Evolutionary conservation across 2,888 invertebrate genomes (phyloP).

Genomic region (Microctonus aethiopoides): DNA sequence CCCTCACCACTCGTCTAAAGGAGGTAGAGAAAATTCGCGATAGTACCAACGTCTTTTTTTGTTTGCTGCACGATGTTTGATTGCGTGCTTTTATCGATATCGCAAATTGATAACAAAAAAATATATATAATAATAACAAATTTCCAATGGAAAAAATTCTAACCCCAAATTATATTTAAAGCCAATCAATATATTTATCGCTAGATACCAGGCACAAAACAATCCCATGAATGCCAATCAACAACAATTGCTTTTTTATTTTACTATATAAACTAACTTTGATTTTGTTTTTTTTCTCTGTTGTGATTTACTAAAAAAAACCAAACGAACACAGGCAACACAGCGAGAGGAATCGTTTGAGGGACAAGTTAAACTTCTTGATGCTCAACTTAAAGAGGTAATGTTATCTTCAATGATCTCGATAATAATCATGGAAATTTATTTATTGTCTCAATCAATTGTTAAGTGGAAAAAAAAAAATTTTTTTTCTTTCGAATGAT

Average conservation of each 20-base stretch:
- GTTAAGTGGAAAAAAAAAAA: background rate
- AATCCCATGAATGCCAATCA: slow-evolving; percentile 11
- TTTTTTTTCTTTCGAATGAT: background rate
- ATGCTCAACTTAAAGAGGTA: slow-evolving; percentile 95
- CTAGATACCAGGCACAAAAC: slow-evolving; percentile 38
- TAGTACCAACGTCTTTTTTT: slow-evolving; percentile 42
- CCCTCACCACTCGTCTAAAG: slow-evolving; percentile 98
- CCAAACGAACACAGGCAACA: slow-evolving; percentile 78
- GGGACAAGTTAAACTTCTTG: slow-evolving; percentile 89
- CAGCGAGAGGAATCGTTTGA: slow-evolving; percentile 95
- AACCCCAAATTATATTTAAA: slow-evolving; percentile 4
- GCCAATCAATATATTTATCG: slow-evolving; percentile 34
- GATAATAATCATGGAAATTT: too few relatives aligned
- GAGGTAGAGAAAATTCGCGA: slow-evolving; percentile 78
- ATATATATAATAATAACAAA: slow-evolving; percentile 3
- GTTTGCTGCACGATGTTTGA: slow-evolving; percentile 36
- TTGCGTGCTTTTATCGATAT: slow-evolving; percentile 35
- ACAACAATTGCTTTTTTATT: slow-evolving; percentile 16
- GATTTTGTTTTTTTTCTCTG: slow-evolving; percentile 57
- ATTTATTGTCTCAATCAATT: background rate
- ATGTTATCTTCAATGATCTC: slow-evolving; percentile 49
- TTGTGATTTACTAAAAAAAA: slow-evolving; percentile 65
- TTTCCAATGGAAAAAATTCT: background rate
- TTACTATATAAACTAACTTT: slow-evolving; percentile 40
- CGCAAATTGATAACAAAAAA: slow-evolving; percentile 39